phyloP scores from a whole-genome alignment of 2,113 vertebrate species.

The Andinoacara biseriatus region DNA sequence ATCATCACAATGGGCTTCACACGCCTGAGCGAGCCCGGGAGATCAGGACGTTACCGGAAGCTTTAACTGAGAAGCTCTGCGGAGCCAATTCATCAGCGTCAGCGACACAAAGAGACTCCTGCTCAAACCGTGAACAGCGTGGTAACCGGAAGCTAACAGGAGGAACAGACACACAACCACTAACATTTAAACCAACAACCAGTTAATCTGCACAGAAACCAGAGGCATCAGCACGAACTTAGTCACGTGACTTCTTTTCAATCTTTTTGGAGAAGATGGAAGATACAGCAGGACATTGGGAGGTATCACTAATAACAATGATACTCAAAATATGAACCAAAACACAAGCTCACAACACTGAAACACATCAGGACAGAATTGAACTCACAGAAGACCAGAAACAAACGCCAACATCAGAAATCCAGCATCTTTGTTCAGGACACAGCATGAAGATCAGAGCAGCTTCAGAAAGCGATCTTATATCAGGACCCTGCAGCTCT shows the following conservation, averaged over 20 bases:
- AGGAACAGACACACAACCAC: not conserved
- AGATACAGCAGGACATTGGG: not conserved
- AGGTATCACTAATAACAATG: not conserved
- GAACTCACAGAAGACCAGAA: not conserved
- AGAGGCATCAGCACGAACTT: too few species aligned
- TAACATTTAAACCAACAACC: not conserved
- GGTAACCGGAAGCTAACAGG: too few species aligned
- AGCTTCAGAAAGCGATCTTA: not conserved
- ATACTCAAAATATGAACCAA: not conserved
- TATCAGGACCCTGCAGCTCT: not conserved
- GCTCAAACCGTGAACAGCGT: not conserved
- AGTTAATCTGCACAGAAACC: not conserved
- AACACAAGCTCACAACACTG: not conserved
- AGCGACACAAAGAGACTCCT: not conserved
- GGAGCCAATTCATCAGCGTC: not conserved
- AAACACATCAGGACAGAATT: not conserved
- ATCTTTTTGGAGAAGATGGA: too few species aligned
- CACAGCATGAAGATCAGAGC: too few species aligned
- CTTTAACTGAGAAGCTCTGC: not conserved
- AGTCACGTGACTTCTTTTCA: not conserved
- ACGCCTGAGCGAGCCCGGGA: slow-evolving; percentile 21
- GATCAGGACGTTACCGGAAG: slow-evolving; percentile 23
- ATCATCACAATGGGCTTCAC: slow-evolving; percentile 55
- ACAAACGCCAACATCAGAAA: not conserved
- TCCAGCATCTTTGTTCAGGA: too few species aligned